Evolutionary conservation across 2,888 invertebrate species (phyloP), one percentile per base, ranked within the genome.

Genomic region (Venustoraphidia nigricollis): DNA sequence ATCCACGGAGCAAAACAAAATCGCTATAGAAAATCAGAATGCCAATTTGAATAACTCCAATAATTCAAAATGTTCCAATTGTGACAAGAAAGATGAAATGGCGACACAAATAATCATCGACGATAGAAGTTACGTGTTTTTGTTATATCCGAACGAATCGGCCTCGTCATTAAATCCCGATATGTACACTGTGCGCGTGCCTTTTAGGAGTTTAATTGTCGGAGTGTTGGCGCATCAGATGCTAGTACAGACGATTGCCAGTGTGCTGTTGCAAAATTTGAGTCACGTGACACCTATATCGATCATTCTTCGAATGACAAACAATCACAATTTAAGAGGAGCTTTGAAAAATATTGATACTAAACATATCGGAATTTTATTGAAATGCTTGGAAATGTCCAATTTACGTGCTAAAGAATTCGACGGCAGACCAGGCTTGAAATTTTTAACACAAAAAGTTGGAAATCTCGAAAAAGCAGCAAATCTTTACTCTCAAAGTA

Each of bases 401-500:
- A 86, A 89, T 60, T 76, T 76, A 46, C 77, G 88, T 50, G 85
- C 93, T 0, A 74, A 83, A 62, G 87, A 88, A 59, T 94, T 95
- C 62, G 94, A 95, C 65, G 75, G 81, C 9, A 76, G 94, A 36
- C 94, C 94, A 0, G 94, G 94, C 0, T 70, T 95, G 14, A 95
- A 95, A 65, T 94, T 95, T 64, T 75, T 95, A 3, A 81, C 93
- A 52, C 94, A 95, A 66, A 94, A 94, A 70, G 91, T 92, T 0
- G 88, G 87, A 0, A 86, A 85, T 60, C 75, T 90, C 53, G 85
- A 84, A 51, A 78, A 84, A 57, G 88, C 90, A 5, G 90, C 92
- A 2, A 92, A 91, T 66, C 70, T 92, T n/a, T 92, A 91, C 62
- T 86, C 86, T 51, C 93, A 93, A 67, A 89, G 92, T 9, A 90